Conservation (phyloP, 2,797 vertebrate species). For the Orientallactaga sibirica region DNA sequence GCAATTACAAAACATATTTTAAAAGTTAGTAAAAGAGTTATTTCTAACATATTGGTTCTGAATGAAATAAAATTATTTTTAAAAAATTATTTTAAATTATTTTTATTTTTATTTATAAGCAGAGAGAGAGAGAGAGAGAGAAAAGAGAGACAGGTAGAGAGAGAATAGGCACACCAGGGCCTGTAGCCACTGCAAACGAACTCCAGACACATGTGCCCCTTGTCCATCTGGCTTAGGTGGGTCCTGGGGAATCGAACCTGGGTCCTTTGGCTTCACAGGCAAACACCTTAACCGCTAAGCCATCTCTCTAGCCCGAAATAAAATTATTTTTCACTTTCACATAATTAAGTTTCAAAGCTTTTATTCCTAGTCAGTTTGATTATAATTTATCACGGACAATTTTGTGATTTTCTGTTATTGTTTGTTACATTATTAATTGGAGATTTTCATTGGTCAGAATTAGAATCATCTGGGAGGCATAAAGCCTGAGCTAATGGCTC, state of each 20-base stretch:
- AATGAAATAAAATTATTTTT: conserved; percentile 53
- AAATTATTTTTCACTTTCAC: conserved; percentile 1
- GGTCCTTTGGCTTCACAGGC: too few species aligned
- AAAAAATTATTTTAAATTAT: background rate
- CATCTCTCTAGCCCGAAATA: background rate
- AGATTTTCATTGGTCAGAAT: conserved; percentile 27
- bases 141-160: too few species aligned
- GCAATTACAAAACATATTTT: background rate
- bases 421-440: background rate
- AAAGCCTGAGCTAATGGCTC: background rate
- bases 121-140: too few species aligned
- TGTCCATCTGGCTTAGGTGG: too few species aligned
- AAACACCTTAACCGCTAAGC: too few species aligned
- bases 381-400: background rate
- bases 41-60: conserved; percentile 14
- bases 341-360: conserved; percentile 10
- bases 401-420: conserved; percentile 27
- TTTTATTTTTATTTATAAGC: too few species aligned
- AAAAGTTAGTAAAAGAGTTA: conserved; percentile 35
- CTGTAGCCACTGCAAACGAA: too few species aligned
- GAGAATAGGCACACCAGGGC: too few species aligned
- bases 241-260: too few species aligned
- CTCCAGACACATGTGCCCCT: too few species aligned
- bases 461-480: background rate
- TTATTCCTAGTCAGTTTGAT: background rate